Conservation (phyloP, 30 jellyfish, hydroid and myxozoan species). For the Pseudorhiza aurosa region DNA sequence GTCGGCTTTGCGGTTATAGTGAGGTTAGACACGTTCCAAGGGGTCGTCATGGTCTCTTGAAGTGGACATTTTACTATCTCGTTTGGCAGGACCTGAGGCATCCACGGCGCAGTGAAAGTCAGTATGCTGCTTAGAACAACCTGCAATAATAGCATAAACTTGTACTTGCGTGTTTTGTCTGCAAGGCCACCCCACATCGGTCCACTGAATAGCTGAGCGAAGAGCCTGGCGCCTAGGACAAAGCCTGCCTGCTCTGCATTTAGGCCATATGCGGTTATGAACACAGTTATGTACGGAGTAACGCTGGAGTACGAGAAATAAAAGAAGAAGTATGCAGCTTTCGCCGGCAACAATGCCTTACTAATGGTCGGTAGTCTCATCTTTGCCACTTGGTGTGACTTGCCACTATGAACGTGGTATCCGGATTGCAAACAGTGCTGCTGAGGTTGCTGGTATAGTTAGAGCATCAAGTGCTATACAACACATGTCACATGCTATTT, state of each 20-base stretch:
- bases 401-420: too few relatives aligned
- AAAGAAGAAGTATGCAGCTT: slow-evolving; percentile 71
- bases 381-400: too few relatives aligned
- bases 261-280: slow-evolving; percentile 77
- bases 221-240: slow-evolving; percentile 67
- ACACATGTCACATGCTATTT: too few relatives aligned
- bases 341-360: slow-evolving; percentile 55
- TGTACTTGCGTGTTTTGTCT: slow-evolving; percentile 71
- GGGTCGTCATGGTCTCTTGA: too few relatives aligned
- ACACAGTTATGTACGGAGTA: slow-evolving; percentile 68
- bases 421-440: too few relatives aligned
- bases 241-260: slow-evolving; percentile 80
- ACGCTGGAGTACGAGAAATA: slow-evolving; percentile 60
- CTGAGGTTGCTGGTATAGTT: too few relatives aligned
- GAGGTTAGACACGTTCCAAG: neutral
- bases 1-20: neutral
- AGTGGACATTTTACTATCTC: neutral
- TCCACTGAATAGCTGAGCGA: slow-evolving; percentile 68
- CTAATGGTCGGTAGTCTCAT: slow-evolving; percentile 32
- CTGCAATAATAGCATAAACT: slow-evolving; percentile 31
- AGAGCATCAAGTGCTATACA: too few relatives aligned
- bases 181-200: slow-evolving; percentile 84
- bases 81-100: slow-evolving; percentile 37
- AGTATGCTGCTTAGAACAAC: slow-evolving; percentile 37
- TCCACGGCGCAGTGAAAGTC: slow-evolving; percentile 79